These are phyloP conservation scores for Cotesia glomerata DNA, from an alignment of 1,140 invertebrate species.

Conservation along the genomic window DNA sequence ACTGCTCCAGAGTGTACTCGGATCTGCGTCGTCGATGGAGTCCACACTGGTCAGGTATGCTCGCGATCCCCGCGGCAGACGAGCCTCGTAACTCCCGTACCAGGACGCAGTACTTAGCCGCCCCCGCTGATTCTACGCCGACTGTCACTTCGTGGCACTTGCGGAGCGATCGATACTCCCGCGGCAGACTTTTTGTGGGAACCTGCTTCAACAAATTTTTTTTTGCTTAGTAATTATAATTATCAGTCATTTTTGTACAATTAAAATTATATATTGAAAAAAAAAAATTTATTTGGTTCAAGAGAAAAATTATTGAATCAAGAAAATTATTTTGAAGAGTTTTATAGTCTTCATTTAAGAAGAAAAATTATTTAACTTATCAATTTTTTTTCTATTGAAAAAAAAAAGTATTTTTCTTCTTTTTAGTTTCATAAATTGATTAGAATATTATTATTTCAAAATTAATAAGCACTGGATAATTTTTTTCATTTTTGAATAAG, in stretches of 20 bases:
- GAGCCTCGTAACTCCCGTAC: conserved; percentile 47
- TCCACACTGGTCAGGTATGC: conserved; percentile 50
- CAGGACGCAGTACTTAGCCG: conserved; percentile 52
- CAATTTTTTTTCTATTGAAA: no score
- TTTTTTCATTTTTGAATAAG: no score
- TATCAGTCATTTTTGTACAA: background rate
- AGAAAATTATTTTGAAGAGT: no score
- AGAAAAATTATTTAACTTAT: no score
- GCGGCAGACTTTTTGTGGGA: conserved; percentile 45
- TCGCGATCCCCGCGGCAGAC: conserved; percentile 37
- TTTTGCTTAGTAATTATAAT: background rate
- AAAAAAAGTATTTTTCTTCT: no score
- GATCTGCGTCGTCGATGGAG: conserved; percentile 49
- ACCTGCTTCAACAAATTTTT: conserved; percentile 39
- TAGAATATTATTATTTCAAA: no score
- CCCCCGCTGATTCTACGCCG: conserved; percentile 50
- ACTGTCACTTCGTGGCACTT: conserved; percentile 54
- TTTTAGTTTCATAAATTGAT: no score
- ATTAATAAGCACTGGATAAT: no score
- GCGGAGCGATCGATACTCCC: conserved; percentile 50
- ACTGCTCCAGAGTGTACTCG: conserved; percentile 48
- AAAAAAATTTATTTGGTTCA: no score
- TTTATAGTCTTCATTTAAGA: no score
- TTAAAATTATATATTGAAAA: no score
- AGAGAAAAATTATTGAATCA: no score